phyloP scores from a whole-genome alignment of 2,113 vertebrate species.

The Gadus chalcogrammus region DNA sequence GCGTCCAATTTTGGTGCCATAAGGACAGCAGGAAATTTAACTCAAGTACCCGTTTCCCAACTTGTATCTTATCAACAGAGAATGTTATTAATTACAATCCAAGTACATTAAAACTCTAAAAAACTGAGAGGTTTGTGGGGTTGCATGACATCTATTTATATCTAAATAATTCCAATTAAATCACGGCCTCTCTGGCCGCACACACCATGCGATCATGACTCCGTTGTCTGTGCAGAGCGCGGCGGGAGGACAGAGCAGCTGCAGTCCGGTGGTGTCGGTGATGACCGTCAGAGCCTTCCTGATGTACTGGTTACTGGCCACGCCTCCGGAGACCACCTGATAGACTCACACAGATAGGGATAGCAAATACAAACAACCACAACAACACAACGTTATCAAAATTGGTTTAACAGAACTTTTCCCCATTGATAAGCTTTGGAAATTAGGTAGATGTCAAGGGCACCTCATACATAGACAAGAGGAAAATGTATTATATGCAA shows the following conservation, averaged over 20 bases:
- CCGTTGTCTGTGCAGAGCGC: slow-evolving; percentile 94
- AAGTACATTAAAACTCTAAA: too few relatives aligned
- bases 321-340: slow-evolving; percentile 92
- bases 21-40: too few relatives aligned
- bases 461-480: too few relatives aligned
- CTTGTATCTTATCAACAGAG: background rate
- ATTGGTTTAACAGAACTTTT: too few relatives aligned
- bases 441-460: too few relatives aligned
- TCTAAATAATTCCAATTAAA: background rate
- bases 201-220: slow-evolving; percentile 94
- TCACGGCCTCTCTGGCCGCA: background rate
- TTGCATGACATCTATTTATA: background rate
- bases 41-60: background rate
- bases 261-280: slow-evolving; percentile 74
- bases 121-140: too few relatives aligned
- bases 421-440: background rate
- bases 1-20: too few relatives aligned
- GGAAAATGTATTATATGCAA: too few relatives aligned
- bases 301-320: slow-evolving; percentile 93
- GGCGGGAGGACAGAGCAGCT: slow-evolving; percentile 84
- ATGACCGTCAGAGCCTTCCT: slow-evolving; percentile 75
- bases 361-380: too few relatives aligned
- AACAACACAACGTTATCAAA: too few relatives aligned
- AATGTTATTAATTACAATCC: too few relatives aligned
- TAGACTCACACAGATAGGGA: background rate